These are phyloP conservation scores for Sebastes ruberrimus DNA, from an alignment of 2,797 vertebrate species.

Conservation along the genomic window DNA sequence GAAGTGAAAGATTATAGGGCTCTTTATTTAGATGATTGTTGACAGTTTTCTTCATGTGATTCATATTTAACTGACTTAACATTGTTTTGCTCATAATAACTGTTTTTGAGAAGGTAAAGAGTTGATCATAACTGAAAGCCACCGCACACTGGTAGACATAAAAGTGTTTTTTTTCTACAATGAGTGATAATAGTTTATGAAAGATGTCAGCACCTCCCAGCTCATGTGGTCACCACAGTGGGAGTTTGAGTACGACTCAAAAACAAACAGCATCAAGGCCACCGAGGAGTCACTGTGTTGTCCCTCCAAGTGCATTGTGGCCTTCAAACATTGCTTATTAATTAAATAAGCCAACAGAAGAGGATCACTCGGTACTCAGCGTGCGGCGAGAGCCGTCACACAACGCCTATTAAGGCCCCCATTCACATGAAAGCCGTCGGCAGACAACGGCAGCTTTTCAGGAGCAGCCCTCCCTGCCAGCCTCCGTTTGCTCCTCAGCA, in stretches of 20 bases:
- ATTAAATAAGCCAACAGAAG: conserved; percentile 75
- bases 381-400: conserved; percentile 63
- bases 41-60: not conserved
- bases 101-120: not conserved
- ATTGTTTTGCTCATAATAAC: not conserved
- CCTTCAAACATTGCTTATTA: conserved; percentile 75
- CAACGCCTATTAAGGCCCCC: conserved; percentile 73
- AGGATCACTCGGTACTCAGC: conserved; percentile 69
- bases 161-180: not conserved
- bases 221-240: conserved; percentile 64
- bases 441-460: conserved; percentile 78
- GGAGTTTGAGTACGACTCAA: conserved; percentile 63
- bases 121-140: not conserved
- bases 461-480: conserved; percentile 70
- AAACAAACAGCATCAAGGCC: conserved; percentile 67
- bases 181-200: conserved; percentile 40
- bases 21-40: not conserved
- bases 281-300: conserved; percentile 68
- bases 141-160: not conserved
- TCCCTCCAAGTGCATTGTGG: conserved; percentile 67
- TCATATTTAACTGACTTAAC: not conserved
- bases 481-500: conserved; percentile 75
- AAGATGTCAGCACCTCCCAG: conserved; percentile 48
- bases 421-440: conserved; percentile 76
- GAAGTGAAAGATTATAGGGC: not conserved